phyloP scores from a whole-genome alignment of 2,888 invertebrate species.

The Ennomos erosarius region DNA sequence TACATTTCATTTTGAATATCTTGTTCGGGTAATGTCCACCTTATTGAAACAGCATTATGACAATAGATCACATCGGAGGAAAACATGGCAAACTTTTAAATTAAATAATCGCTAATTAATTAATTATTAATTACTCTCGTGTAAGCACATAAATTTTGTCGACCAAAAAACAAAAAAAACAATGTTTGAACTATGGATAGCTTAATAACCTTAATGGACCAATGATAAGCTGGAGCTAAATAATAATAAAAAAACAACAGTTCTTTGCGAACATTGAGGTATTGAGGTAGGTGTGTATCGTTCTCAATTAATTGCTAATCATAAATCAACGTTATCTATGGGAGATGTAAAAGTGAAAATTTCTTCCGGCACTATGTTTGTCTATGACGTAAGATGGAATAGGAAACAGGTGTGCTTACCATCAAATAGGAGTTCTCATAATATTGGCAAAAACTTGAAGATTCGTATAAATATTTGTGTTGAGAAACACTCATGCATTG shows the following conservation, averaged over 20 bases:
- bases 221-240: too few species aligned
- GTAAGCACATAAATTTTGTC: too few species aligned
- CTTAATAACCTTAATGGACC: too few species aligned
- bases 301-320: background rate
- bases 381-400: conserved; percentile 51
- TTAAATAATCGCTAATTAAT: too few species aligned
- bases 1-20: conserved; percentile 1
- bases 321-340: conserved; percentile 27
- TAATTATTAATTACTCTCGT: too few species aligned
- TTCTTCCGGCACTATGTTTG: conserved; percentile 48
- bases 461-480: conserved; percentile 45
- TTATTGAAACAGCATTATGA: background rate
- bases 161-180: too few species aligned
- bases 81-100: too few species aligned
- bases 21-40: background rate
- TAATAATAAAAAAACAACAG: too few species aligned
- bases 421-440: conserved; percentile 42
- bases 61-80: too few species aligned
- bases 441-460: conserved; percentile 47
- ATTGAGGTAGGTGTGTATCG: too few species aligned
- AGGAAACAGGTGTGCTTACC: conserved; percentile 41
- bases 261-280: too few species aligned
- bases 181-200: too few species aligned
- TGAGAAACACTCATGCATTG: conserved; percentile 29
- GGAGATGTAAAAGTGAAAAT: conserved; percentile 55